Percentiles rank a stretch among this genome's conserved stretches.
Evolutionary conservation across 2,113 vertebrate species (phyloP).

Genomic region (Pogona vitticeps): DNA sequence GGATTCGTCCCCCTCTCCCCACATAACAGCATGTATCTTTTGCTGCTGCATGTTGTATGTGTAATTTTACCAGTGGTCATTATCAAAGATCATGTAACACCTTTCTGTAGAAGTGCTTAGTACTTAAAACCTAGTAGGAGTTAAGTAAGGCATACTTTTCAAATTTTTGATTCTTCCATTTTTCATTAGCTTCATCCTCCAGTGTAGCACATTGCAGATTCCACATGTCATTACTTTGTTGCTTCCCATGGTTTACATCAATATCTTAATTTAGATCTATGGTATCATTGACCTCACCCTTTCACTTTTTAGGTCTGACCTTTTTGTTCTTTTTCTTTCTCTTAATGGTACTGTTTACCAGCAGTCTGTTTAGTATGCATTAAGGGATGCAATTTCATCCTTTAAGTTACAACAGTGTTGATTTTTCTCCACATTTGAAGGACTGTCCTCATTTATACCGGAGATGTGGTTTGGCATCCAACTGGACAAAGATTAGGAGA

Average conservation of each 20-base stretch:
- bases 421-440: constrained; percentile 56
- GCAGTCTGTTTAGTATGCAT: constrained; percentile 47
- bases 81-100: not conserved
- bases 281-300: constrained; percentile 53
- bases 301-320: constrained; percentile 43
- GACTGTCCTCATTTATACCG: constrained; percentile 52
- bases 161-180: constrained; percentile 52
- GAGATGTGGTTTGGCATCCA: constrained; percentile 51
- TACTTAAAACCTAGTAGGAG: constrained; percentile 37
- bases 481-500: constrained; percentile 45
- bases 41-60: constrained; percentile 24
- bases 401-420: constrained; percentile 41
- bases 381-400: constrained; percentile 55
- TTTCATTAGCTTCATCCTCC: constrained; percentile 33
- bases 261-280: constrained; percentile 57
- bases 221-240: constrained; percentile 18
- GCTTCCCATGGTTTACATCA: constrained; percentile 11
- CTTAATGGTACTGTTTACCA: constrained; percentile 58
- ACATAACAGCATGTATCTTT: constrained; percentile 23
- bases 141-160: constrained; percentile 47
- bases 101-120: constrained; percentile 37
- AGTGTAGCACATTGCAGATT: constrained; percentile 10
- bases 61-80: not conserved
- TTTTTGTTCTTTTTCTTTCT: constrained; percentile 37
- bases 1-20: not conserved